Percentiles rank a stretch among this genome's conserved stretches.
Evolutionary conservation across 2,888 invertebrate species (phyloP).

Genomic region (Allygus modestus): DNA sequence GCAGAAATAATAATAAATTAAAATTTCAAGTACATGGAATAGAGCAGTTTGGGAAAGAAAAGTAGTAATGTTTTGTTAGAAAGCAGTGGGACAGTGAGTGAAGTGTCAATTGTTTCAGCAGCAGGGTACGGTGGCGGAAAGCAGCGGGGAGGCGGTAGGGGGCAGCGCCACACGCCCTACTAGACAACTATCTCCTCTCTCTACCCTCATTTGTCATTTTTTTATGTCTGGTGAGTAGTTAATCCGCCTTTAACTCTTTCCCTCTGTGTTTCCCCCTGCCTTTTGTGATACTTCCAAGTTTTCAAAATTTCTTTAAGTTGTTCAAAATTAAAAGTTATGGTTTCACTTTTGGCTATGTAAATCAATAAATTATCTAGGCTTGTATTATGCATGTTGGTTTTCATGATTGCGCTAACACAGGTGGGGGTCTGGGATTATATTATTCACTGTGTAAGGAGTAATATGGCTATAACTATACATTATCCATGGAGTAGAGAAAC

Average conservation of each 20-base stretch:
- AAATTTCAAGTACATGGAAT: too few species aligned
- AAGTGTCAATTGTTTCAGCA: slow-evolving; percentile 63
- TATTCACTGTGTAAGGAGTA: background rate
- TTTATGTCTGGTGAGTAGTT: slow-evolving; percentile 58
- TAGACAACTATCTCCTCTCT: slow-evolving; percentile 65
- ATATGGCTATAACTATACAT: too few species aligned
- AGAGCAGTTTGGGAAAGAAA: too few species aligned
- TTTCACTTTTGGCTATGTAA: slow-evolving; percentile 54
- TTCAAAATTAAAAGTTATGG: slow-evolving; percentile 28
- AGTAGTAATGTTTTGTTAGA: background rate
- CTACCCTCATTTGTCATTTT: slow-evolving; percentile 38
- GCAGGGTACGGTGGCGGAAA: slow-evolving; percentile 84
- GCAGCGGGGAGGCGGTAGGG: slow-evolving; percentile 86
- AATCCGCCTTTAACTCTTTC: slow-evolving; percentile 46
- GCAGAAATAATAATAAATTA: too few species aligned
- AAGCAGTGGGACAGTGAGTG: slow-evolving; percentile 11
- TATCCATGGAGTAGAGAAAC: background rate
- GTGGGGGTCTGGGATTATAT: slow-evolving; percentile 15
- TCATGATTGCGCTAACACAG: slow-evolving; percentile 38
- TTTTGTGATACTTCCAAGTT: slow-evolving; percentile 8
- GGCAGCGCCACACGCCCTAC: slow-evolving; percentile 77
- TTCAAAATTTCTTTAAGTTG: slow-evolving; percentile 32
- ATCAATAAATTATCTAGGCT: slow-evolving; percentile 42
- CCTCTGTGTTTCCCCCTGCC: slow-evolving; percentile 37
- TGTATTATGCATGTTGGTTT: slow-evolving; percentile 48